Conservation (phyloP, 2,113 vertebrate species). For the Tragelaphus scriptus region DNA sequence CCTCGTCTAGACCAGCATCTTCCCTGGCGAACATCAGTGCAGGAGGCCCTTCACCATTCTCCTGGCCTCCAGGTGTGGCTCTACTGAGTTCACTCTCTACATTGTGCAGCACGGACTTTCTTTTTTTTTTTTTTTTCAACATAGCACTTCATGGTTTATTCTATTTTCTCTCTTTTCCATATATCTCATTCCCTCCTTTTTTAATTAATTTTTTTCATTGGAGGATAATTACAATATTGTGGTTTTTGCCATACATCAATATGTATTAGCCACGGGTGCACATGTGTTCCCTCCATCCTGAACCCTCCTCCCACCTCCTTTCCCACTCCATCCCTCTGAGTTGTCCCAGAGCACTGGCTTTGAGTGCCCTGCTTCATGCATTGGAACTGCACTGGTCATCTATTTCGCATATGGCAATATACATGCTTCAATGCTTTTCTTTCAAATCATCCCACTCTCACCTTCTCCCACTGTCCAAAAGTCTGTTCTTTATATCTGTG, state of each 20-base stretch:
- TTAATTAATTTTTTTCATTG: background rate
- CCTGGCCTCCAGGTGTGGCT: background rate
- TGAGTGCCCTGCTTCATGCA: background rate
- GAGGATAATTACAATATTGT: background rate
- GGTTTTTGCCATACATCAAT: background rate
- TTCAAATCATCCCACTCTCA: background rate
- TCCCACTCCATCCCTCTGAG: background rate
- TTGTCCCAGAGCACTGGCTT: background rate
- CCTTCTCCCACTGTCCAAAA: background rate
- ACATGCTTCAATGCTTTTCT: background rate
- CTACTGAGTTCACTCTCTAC: background rate
- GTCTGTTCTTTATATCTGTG: background rate
- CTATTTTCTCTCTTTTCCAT: background rate
- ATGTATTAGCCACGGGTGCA: background rate
- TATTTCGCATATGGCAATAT: background rate
- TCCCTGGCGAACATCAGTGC: background rate
- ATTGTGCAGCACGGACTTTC: background rate
- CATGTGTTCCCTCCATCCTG: background rate
- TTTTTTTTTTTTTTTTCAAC: background rate
- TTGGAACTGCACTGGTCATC: rapidly evolving
- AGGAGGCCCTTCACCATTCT: background rate
- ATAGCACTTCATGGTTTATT: background rate
- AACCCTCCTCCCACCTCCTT: too few relatives aligned
- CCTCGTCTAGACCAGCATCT: background rate
- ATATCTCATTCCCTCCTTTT: background rate